Evolutionary conservation across 2,888 invertebrate genomes (phyloP).

Genomic region (Aphrophora alni): DNA sequence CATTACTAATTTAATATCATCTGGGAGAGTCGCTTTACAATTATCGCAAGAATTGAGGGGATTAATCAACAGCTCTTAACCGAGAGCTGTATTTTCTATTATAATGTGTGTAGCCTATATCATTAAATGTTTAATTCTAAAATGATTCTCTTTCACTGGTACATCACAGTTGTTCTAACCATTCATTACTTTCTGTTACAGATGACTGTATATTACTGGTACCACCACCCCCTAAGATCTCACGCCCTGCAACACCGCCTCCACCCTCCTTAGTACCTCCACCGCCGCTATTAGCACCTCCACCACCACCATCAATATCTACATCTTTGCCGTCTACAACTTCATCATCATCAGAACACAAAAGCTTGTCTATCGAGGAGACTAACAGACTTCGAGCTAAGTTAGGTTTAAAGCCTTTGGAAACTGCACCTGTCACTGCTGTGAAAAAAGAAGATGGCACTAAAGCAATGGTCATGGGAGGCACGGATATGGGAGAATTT

Average conservation of each 20-base stretch:
- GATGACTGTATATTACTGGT: slow-evolving; percentile 45
- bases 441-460: slow-evolving; percentile 38
- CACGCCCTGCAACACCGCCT: slow-evolving; percentile 53
- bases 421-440: slow-evolving; percentile 62
- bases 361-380: slow-evolving; percentile 77
- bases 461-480: slow-evolving; percentile 51
- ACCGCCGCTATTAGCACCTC: slow-evolving; percentile 20
- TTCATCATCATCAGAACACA: slow-evolving; percentile 55
- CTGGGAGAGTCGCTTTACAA: too few relatives aligned
- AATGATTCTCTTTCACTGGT: too few relatives aligned
- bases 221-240: slow-evolving; percentile 58
- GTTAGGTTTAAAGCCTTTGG: slow-evolving; percentile 91
- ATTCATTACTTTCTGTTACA: slow-evolving; percentile 30
- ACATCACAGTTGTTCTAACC: too few relatives aligned
- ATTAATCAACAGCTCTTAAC: too few relatives aligned
- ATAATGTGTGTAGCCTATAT: too few relatives aligned
- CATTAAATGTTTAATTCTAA: too few relatives aligned
- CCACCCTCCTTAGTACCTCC: slow-evolving; percentile 41
- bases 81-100: too few relatives aligned
- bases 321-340: slow-evolving; percentile 55
- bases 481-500: slow-evolving; percentile 71
- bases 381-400: slow-evolving; percentile 91
- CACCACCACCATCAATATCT: slow-evolving; percentile 49
- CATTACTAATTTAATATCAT: too few relatives aligned
- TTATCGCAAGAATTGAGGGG: too few relatives aligned